Evolutionary conservation across 2,113 vertebrate species (phyloP), one percentile per base, ranked within the genome.

Genomic region (Potamarius usumacintae): DNA sequence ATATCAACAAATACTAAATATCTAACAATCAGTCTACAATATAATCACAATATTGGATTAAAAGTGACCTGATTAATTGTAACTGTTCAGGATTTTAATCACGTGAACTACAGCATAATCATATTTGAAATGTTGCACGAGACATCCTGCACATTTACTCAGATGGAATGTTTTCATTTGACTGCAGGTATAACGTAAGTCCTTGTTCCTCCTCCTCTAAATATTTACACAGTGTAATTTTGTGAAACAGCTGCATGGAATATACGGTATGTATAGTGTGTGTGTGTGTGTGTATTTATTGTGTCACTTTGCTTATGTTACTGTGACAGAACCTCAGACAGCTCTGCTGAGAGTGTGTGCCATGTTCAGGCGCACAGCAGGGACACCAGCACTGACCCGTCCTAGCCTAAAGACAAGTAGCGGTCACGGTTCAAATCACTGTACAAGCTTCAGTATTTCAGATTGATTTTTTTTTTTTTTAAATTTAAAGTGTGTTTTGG

Each of bases 301-400:
- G 17, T 58, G 53, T 80, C 78, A 80, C 55, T 81, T 5, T 81
- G 55, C 12, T 82, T 48, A 42, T 62, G 90, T 80, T 90, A 91
- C 90, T 91, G 90, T 88, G 91, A 88, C 62, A 89, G 89, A 88
- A 92, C 92, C 89, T 88, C 90, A 87, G 81, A 90, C 90, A 90
- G 85, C 91, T 92, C 92, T 90, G 91, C 91, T 93, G 91, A 91
- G 92, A 87, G 65, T 92, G 84, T 91, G 89, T 90, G 91, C 90
- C 91, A 88, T 86, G 90, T 90, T 63, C 87, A 91, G 86, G 80
- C 81, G 42, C 74, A 71, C 69, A 86, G 71, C 86, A 88, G 82
- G 77, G 60, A 87, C 85, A 83, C n/a, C 58, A 15, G 42, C 79
- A 42, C 30, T 48, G 60, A 25, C 78, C 65, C 57, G 1, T 82